Base-by-base conservation (phyloP, 2,113 vertebrate genomes). In the Condylura cristata region DNA sequence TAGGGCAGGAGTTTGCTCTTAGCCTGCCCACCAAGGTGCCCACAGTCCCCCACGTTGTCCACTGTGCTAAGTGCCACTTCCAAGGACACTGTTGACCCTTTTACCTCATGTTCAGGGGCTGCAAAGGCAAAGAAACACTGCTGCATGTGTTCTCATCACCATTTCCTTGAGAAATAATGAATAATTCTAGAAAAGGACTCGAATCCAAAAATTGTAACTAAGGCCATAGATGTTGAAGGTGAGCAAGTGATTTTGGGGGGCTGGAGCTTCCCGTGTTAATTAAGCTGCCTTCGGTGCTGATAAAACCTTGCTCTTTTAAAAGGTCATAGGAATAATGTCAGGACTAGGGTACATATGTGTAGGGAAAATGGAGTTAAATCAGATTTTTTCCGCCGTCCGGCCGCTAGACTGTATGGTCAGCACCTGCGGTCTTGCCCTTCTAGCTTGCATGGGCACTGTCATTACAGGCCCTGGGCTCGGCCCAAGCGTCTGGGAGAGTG, bases 211-310 rank as follows among this genome's bases (percentile, higher is more conserved):
- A 22, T 90, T 93, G 66, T 96, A 90, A 91, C 83, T 87, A 96
- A 95, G 76, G 95, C 81, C 58, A 17, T 30, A 70, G 66, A 91
- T 85, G 56, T 74, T 87, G 91, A 84, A 95, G 89, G 80, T 70
- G 34, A 76, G 88, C 75, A 78, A 89, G 78, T 86, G 93, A 88
- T 97, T 18, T 2, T 61, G 78, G 90, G 80, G 66, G 82, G 86
- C 51, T 83, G 94, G 94, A 96, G 87, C 37, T 65, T 95, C 84
- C 94, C 78, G 30, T 94, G 96, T 97, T 97, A 96, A 97, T 97
- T 95, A 96, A 94, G 95, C 60, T 89, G 85, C 94, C 86, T 96
- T 97, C 56, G 32, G 84, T 90, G 89, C 26, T 94, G 95, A 97
- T 56, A 95, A 95, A 93, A 94, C 97, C 93, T 92, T 93, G 72